Conservation (phyloP, 2,113 vertebrate genomes). For the Pandion haliaetus region DNA sequence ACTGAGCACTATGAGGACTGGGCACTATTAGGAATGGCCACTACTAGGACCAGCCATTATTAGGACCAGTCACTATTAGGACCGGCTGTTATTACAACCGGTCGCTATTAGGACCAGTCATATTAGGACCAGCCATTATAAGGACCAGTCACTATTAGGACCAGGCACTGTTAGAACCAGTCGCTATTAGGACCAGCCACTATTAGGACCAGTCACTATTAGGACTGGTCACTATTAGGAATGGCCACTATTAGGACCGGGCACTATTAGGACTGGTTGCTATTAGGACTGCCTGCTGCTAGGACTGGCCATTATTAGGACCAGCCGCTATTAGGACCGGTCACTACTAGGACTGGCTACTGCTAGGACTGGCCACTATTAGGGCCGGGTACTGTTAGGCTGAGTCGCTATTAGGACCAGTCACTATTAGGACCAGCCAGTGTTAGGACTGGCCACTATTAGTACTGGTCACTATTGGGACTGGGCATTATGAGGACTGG, state of each 20-base stretch:
- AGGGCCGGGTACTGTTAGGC: fast-evolving
- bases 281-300: too few relatives aligned
- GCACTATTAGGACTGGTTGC: fast-evolving
- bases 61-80: not conserved
- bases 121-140: fast-evolving
- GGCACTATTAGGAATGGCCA: not conserved
- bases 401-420: fast-evolving
- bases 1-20: not conserved
- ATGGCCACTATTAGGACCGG: fast-evolving
- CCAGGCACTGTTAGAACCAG: fast-evolving
- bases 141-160: fast-evolving
- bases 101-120: fast-evolving
- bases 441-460: fast-evolving
- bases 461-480: fast-evolving
- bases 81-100: fast-evolving
- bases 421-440: fast-evolving
- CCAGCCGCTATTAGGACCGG: fast-evolving
- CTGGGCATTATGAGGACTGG: fast-evolving
- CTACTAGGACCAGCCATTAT: too few relatives aligned
- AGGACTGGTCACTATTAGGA: fast-evolving
- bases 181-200: fast-evolving
- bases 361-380: fast-evolving
- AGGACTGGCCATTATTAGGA: too few relatives aligned
- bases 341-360: fast-evolving
- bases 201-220: fast-evolving